Evolutionary conservation across 2,113 vertebrate species (phyloP).

Genomic region (Cynocephalus volans): DNA sequence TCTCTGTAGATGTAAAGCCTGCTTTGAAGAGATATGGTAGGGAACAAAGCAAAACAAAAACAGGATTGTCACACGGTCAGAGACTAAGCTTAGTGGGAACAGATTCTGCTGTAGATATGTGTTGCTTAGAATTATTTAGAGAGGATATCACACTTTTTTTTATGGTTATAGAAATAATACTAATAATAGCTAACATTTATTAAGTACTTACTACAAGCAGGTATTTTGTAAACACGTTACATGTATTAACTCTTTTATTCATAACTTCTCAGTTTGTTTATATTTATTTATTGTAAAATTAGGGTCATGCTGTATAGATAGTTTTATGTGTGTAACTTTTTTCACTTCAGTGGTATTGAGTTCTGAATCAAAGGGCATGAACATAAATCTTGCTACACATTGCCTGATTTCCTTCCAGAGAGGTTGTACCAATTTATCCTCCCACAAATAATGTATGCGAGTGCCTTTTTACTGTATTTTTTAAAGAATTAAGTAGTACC

Average conservation of each 20-base stretch:
- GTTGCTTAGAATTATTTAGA: slow-evolving; percentile 20
- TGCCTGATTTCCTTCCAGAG: neutral
- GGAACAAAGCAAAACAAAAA: neutral
- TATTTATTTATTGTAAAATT: slow-evolving; percentile 19
- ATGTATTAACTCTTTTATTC: neutral
- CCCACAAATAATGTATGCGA: neutral
- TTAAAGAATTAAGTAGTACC: neutral
- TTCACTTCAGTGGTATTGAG: neutral
- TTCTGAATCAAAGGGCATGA: neutral
- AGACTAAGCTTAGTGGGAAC: neutral
- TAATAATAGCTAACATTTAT: neutral
- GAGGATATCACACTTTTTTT: neutral
- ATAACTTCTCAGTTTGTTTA: neutral
- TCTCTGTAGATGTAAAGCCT: neutral
- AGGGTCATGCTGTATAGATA: neutral
- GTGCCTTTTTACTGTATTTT: neutral
- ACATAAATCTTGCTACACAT: neutral
- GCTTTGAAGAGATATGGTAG: neutral
- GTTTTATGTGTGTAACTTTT: neutral
- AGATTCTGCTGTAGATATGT: neutral
- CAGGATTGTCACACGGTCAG: neutral
- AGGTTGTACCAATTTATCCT: neutral
- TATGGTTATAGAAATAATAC: neutral
- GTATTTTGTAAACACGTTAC: neutral
- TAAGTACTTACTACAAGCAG: neutral